phyloP scores from a whole-genome alignment of 2,797 vertebrate genomes.

The Vespertilio murinus region DNA sequence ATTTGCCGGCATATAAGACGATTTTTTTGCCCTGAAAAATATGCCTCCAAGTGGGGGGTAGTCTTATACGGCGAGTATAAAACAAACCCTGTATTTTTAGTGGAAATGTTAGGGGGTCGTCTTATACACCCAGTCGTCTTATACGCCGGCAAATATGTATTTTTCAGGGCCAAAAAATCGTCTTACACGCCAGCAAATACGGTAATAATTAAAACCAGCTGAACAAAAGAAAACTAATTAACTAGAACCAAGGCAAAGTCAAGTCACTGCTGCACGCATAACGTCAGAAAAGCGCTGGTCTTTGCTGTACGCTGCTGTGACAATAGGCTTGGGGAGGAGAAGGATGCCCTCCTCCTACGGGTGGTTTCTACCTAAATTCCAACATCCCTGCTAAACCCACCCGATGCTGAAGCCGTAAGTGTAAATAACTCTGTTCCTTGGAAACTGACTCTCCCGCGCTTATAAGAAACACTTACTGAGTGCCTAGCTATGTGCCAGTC shows the following conservation, averaged over 20 bases:
- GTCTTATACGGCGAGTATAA: too few relatives aligned
- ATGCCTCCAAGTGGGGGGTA: too few relatives aligned
- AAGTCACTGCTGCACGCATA: not conserved
- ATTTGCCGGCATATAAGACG: too few relatives aligned
- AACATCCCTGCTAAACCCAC: not conserved
- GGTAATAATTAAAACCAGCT: slow-evolving; percentile 28
- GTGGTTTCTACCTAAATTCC: not conserved
- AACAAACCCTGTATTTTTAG: too few relatives aligned
- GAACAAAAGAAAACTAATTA: not conserved
- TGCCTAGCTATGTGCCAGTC: not conserved
- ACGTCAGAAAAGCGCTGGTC: not conserved
- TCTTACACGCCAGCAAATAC: too few relatives aligned
- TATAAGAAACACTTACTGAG: not conserved
- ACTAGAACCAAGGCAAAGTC: not conserved
- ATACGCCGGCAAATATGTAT: too few relatives aligned
- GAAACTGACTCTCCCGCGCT: not conserved
- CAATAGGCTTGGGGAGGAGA: not conserved
- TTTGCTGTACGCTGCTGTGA: not conserved
- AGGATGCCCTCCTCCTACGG: not conserved
- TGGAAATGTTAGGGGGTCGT: too few relatives aligned
- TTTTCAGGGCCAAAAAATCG: too few relatives aligned
- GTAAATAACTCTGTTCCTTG: not conserved
- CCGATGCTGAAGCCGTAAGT: not conserved
- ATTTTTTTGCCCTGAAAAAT: too few relatives aligned
- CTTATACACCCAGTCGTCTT: too few relatives aligned